Conservation (phyloP, 2,888 invertebrate genomes). For the Synanthedon myopaeformis region DNA sequence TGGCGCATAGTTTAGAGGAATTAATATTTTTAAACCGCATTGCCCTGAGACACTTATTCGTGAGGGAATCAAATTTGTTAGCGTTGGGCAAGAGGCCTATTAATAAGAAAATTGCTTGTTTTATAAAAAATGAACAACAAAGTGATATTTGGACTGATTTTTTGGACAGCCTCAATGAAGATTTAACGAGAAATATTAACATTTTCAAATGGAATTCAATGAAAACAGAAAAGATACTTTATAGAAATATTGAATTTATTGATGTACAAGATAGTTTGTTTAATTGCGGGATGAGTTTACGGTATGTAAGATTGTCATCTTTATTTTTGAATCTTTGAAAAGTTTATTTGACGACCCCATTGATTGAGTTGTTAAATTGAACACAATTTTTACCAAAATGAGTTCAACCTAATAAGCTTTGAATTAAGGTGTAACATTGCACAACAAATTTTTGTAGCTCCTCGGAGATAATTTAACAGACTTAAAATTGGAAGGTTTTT, state of each 20-base stretch:
- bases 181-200: slow-evolving; percentile 47
- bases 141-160: slow-evolving; percentile 36
- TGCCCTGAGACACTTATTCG: slow-evolving; percentile 38
- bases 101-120: slow-evolving; percentile 48
- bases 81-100: slow-evolving; percentile 42
- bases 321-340: not conserved
- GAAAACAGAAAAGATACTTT: no score
- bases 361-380: no score
- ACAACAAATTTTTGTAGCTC: no score
- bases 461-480: no score
- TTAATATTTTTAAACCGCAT: slow-evolving; percentile 40
- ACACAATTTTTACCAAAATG: no score
- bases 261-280: slow-evolving; percentile 12
- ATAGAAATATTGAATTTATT: no score
- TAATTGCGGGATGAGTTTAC: slow-evolving; percentile 16
- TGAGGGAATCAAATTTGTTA: slow-evolving; percentile 40
- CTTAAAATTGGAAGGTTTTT: no score
- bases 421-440: no score
- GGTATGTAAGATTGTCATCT: slow-evolving; percentile 14
- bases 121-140: slow-evolving; percentile 32
- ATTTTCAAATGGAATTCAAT: slow-evolving; percentile 29
- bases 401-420: no score
- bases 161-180: slow-evolving; percentile 42
- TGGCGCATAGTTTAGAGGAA: slow-evolving; percentile 51
- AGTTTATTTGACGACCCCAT: no score